phyloP scores from a whole-genome alignment of 2,888 invertebrate genomes.

The Tineola bisselliella region DNA sequence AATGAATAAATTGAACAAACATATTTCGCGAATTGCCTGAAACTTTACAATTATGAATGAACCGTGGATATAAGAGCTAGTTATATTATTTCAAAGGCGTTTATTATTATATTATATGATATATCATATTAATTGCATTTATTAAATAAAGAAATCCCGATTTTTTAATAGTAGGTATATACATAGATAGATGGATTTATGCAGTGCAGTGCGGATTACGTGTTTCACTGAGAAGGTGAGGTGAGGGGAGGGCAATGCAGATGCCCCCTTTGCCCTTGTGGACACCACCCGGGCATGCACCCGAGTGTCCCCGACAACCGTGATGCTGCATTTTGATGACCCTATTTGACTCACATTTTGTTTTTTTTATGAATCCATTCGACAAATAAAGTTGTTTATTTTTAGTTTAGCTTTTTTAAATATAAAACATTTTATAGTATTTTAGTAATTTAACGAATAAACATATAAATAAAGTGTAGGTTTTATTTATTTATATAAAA shows the following conservation, averaged over 20 bases:
- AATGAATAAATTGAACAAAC: neutral
- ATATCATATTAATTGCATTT: too few species aligned
- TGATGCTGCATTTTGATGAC: neutral
- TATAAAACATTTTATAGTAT: too few species aligned
- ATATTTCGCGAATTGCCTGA: neutral
- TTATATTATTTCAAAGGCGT: neutral
- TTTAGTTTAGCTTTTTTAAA: neutral
- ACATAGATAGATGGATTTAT: neutral
- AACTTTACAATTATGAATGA: neutral
- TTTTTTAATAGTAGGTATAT: too few species aligned
- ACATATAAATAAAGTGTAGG: too few species aligned
- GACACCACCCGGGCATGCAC: conserved; percentile 15
- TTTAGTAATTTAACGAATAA: too few species aligned
- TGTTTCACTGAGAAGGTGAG: neutral
- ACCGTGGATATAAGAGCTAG: neutral
- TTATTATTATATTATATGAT: neutral
- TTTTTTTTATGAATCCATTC: neutral
- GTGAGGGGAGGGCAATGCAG: neutral
- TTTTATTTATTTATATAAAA: too few species aligned
- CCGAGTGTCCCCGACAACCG: conserved; percentile 12
- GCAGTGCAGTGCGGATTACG: neutral
- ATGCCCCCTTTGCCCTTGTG: conserved; percentile 16
- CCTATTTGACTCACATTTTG: neutral
- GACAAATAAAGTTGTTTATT: neutral
- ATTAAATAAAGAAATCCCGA: too few species aligned